Base-by-base conservation (phyloP, 2,888 invertebrate species). In the Caradrina clavipalpis region DNA sequence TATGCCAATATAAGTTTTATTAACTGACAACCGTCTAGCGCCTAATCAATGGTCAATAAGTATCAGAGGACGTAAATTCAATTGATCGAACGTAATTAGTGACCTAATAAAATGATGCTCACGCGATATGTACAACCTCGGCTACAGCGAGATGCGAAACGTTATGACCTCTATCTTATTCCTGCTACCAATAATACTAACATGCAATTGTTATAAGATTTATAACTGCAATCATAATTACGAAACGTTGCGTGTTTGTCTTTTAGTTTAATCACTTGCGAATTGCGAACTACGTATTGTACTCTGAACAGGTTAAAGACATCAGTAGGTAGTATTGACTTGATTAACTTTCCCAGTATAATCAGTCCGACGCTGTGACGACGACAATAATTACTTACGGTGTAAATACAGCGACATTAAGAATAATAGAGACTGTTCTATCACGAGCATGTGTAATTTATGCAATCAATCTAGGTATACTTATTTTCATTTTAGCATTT, bases 131-230 rank as follows among this genome's bases (percentile, higher is more conserved):
- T 65, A 67, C 64, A 71, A 64, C 69, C 59, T 71, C 21, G 31
- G 22, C 76, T 69, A 68, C 64, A 60, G 58, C 68, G 61, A 72
- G 66, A 71, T 71, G 54, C 57, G 71, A 67, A 69, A 69, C 63
- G 66, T 73, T 72, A 70, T 73, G 73, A 81, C 78, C 81, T 81
- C 59, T 71, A 70, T 75, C 74, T 65, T 61, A 55, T 70, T 78
- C 75, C 77, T 71, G 45, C 49, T 49, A 49, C 47, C 65, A 78
- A 77, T 75, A 78, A 77, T 74, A 69, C 47, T 65, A 63, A 55
- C 68, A 47, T 65, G 66, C 73, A 61, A 76, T 78, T 77, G 67
- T 69, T 76, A 51, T 53, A 73, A 81, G 78, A 80, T 72, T 75
- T 76, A 77, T 75, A 82, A 81, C 64, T 79, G 76, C 65, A 69